These are phyloP conservation scores for Polyodon spathula DNA, from an alignment of 2,113 vertebrate genomes.

Conservation along the genomic window DNA sequence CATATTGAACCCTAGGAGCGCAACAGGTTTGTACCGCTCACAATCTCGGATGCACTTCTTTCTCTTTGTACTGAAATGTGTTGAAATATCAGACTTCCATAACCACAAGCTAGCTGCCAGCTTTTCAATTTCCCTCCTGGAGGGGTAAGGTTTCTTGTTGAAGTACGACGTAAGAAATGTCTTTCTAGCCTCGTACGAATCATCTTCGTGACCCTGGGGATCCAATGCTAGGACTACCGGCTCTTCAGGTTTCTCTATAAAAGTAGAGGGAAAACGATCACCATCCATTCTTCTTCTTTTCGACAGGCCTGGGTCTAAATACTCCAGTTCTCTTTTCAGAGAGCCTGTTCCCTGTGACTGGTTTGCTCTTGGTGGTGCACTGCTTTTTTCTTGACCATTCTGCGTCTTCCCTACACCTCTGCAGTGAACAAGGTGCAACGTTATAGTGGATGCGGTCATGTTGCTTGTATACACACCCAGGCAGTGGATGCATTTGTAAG, in stretches of 20 bases:
- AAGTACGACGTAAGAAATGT: slow-evolving; percentile 89
- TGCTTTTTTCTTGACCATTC: slow-evolving; percentile 80
- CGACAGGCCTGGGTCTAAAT: slow-evolving; percentile 63
- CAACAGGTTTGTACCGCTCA: slow-evolving; percentile 64
- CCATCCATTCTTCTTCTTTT: slow-evolving; percentile 73
- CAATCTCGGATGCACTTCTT: slow-evolving; percentile 83
- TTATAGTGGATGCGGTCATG: slow-evolving; percentile 97
- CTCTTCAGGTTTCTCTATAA: slow-evolving; percentile 81
- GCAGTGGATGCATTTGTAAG: slow-evolving; percentile 97
- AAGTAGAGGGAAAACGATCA: slow-evolving; percentile 54
- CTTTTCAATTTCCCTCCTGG: slow-evolving; percentile 82
- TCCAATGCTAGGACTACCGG: slow-evolving; percentile 80
- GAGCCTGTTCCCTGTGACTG: slow-evolving; percentile 60
- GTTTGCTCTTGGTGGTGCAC: slow-evolving; percentile 60
- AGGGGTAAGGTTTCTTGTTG: slow-evolving; percentile 81
- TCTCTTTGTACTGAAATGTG: slow-evolving; percentile 83
- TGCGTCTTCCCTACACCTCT: slow-evolving; percentile 90
- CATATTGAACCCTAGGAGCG: slow-evolving; percentile 92
- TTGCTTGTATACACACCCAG: slow-evolving; percentile 95
- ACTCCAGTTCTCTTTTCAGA: slow-evolving; percentile 71
- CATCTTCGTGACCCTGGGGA: slow-evolving; percentile 86
- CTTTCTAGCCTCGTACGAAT: slow-evolving; percentile 88
- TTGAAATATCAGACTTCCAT: slow-evolving; percentile 90
- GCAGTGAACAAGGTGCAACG: slow-evolving; percentile 90
- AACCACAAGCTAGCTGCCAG: slow-evolving; percentile 86